Evolutionary conservation across 2,888 invertebrate species (phyloP), one percentile per base, ranked within the genome.

Genomic region (Acanthosoma haemorrhoidale): DNA sequence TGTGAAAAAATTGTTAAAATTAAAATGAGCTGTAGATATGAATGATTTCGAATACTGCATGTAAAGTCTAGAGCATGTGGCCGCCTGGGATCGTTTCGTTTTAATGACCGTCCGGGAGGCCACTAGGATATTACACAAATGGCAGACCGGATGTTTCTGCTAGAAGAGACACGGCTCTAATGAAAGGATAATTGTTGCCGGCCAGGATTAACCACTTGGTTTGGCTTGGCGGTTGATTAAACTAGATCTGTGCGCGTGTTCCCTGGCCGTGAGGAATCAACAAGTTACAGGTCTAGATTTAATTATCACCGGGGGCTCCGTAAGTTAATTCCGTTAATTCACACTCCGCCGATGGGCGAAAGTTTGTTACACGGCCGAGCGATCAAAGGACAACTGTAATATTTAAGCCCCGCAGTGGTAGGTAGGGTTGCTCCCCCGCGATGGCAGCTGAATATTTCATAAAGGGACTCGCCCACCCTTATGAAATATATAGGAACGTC

Each of bases 241-340:
- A 5, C 21, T 13, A 51, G 51, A 25, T 51, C 51, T 25, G 51
- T 25, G n/a, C n/a, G n/a, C n/a, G n/a, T n/a, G 60, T 60, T 29
- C 59, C 25, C 8, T n/a, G 16, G 66, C 39, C 18, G 43, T 29
- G 5, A 13, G 16, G 41, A 41, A 32, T 43, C 67, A 60, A 70
- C 70, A 39, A 70, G 70, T 59, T 59, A 70, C 59, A 70, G 60
- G 70, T 57, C 60, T 70, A 59, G 67, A 70, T 70, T 70, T 70
- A 70, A 70, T 67, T 67, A 67, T 41, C 59, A 67, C 64, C n/a
- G 34, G n/a, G 29, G 31, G 67, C 31, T 21, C 15, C 16, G 39
- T 8, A 31, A 25, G 61, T 31, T 68, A 71, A 71, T 71, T 67
- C 61, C n/a, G 61, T 31, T 68, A 71, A 71, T 71, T 67, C 61